phyloP scores from a whole-genome alignment of 2,797 vertebrate genomes.

The Poeciliopsis presidionis region DNA sequence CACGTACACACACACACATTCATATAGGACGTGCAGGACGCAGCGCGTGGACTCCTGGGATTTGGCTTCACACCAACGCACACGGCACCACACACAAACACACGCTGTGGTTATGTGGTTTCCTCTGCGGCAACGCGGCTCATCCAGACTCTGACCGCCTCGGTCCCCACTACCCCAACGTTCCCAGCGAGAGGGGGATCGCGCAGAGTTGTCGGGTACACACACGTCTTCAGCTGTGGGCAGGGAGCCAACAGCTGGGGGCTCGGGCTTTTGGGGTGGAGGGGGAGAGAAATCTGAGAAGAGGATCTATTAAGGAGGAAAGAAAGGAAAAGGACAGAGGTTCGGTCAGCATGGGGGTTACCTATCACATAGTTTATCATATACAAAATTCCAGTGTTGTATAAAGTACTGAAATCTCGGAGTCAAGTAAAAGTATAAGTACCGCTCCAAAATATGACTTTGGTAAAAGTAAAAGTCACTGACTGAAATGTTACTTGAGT shows the following conservation, averaged over 20 bases:
- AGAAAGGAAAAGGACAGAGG: constrained; percentile 41
- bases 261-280: not conserved
- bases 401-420: too few relatives aligned
- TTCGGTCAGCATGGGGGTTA: constrained; percentile 47
- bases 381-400: constrained; percentile 72
- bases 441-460: too few relatives aligned
- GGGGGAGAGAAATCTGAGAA: constrained; percentile 61
- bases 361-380: constrained; percentile 78
- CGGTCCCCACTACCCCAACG: constrained; percentile 6
- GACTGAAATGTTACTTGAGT: too few relatives aligned
- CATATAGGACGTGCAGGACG: constrained; percentile 58
- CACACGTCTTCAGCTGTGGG: constrained; percentile 57
- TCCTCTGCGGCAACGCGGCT: constrained; percentile 67
- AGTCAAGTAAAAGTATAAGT: too few relatives aligned
- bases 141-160: constrained; percentile 61
- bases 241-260: constrained; percentile 61
- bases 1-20: constrained; percentile 20
- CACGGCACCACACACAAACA: constrained; percentile 59
- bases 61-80: constrained; percentile 49
- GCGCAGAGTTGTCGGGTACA: constrained; percentile 60
- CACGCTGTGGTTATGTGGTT: constrained; percentile 76
- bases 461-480: too few relatives aligned
- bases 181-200: constrained; percentile 40
- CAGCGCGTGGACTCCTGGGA: constrained; percentile 57
- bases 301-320: constrained; percentile 54